Evolutionary conservation across 2,888 invertebrate genomes (phyloP).

Genomic region (Lasioglossum calceatum): DNA sequence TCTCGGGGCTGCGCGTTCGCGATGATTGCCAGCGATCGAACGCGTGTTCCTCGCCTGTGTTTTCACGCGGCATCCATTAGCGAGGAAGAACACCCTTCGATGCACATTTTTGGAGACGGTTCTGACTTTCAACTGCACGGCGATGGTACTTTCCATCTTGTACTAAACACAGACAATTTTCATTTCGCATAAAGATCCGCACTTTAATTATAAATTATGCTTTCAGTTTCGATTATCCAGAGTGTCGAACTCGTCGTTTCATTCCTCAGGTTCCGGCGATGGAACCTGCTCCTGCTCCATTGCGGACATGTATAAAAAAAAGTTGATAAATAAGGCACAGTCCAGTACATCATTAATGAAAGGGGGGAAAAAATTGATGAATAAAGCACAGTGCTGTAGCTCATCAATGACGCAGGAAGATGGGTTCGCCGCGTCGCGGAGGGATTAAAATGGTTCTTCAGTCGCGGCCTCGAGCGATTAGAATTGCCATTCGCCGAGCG

Average conservation of each 20-base stretch:
- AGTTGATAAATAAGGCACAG: neutral
- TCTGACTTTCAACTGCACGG: neutral
- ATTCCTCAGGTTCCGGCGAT: too few species aligned
- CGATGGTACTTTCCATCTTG: too few species aligned
- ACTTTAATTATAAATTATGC: too few species aligned
- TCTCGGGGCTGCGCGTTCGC: neutral
- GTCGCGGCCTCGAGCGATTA: neutral
- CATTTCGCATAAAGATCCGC: too few species aligned
- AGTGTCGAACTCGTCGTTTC: too few species aligned
- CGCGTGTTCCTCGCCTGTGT: neutral
- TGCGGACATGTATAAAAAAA: neutral
- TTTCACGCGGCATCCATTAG: neutral
- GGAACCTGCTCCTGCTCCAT: neutral
- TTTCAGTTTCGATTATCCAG: too few species aligned
- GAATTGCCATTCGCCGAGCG: neutral
- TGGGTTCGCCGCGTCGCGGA: neutral
- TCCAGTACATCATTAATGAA: neutral
- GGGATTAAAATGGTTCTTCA: neutral
- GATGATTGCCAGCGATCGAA: neutral
- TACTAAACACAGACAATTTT: too few species aligned
- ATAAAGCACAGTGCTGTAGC: neutral
- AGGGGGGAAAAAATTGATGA: neutral
- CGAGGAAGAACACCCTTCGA: neutral
- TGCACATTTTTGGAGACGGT: neutral
- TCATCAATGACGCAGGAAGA: neutral